A percentile compares a stretch with the other conserved stretches of the same genome.
These are phyloP conservation scores for Agrenia bidenticulata DNA, from an alignment of 2,888 invertebrate species.

Conservation along the genomic window DNA sequence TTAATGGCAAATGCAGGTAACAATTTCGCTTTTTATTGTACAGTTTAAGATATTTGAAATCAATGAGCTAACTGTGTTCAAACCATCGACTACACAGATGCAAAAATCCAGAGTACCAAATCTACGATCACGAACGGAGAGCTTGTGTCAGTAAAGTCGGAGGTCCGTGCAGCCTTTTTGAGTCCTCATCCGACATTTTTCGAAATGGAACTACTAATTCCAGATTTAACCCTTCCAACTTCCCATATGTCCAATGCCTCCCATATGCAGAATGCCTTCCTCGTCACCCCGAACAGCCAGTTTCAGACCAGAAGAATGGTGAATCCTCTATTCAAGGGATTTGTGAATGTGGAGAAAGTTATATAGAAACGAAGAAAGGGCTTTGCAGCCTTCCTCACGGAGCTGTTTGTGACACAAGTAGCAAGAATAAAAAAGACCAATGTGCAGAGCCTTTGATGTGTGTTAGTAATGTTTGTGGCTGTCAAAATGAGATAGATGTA, in stretches of 20 bases:
- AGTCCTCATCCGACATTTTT: not conserved
- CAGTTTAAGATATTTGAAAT: too few relatives aligned
- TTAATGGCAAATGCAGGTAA: slow-evolving; percentile 42
- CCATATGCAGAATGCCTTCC: slow-evolving; percentile 40
- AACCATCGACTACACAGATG: too few relatives aligned
- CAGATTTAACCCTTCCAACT: slow-evolving; percentile 1
- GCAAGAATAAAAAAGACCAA: slow-evolving; percentile 39
- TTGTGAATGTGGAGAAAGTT: slow-evolving; percentile 35
- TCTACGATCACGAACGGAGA: slow-evolving; percentile 37
- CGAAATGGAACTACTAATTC: slow-evolving; percentile 19
- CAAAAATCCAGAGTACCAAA: slow-evolving; percentile 44
- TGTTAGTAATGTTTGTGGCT: slow-evolving; percentile 32
- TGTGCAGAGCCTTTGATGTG: slow-evolving; percentile 39
- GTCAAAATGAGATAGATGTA: slow-evolving; percentile 39
- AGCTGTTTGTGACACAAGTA: slow-evolving; percentile 35
- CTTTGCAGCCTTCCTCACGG: slow-evolving; percentile 21
- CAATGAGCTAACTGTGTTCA: too few relatives aligned
- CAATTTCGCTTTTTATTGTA: too few relatives aligned
- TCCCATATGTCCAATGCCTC: slow-evolving; percentile 26
- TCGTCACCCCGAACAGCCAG: not conserved
- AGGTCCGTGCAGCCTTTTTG: slow-evolving; percentile 34
- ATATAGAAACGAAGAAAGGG: slow-evolving; percentile 39
- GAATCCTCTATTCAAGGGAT: slow-evolving; percentile 25
- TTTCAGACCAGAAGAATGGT: slow-evolving; percentile 11
- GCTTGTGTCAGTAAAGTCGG: slow-evolving; percentile 39